A percentile compares a stretch with the other conserved stretches of the same genome.
Evolutionary conservation across 2,797 vertebrate species (phyloP).

Genomic region (Momotus momota): DNA sequence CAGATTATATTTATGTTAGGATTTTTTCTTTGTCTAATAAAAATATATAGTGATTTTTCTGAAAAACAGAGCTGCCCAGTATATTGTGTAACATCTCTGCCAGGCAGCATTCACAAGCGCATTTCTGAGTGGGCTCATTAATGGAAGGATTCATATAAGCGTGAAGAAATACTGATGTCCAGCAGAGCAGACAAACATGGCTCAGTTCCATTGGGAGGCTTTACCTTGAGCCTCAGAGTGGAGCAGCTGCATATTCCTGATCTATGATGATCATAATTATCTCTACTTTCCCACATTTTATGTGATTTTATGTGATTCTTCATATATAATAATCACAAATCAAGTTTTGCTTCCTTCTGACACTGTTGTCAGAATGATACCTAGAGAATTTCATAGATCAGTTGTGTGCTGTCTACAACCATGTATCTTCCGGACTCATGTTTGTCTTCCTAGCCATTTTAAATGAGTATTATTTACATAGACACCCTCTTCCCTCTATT

Average conservation of each 20-base stretch:
- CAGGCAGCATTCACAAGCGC: neutral
- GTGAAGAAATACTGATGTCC: neutral
- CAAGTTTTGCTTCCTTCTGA: neutral
- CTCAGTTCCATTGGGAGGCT: neutral
- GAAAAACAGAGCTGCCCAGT: neutral
- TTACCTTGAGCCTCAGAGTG: neutral
- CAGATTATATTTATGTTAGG: neutral
- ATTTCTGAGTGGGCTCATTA: neutral
- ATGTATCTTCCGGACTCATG: neutral
- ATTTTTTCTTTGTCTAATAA: neutral
- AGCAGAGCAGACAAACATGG: too few relatives aligned
- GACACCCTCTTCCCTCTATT: neutral
- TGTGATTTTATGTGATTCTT: neutral
- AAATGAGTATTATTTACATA: neutral
- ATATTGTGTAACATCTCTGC: neutral
- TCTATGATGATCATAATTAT: fast-evolving
- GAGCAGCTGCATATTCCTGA: neutral
- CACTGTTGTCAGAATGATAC: neutral
- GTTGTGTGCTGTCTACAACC: neutral
- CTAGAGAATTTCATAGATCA: neutral
- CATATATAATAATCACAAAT: neutral
- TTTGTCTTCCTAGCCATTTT: neutral
- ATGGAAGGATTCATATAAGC: neutral
- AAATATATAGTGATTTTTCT: neutral
- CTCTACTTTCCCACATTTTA: neutral